phyloP scores from a whole-genome alignment of 2,113 vertebrate genomes.

The Limanda limanda region DNA sequence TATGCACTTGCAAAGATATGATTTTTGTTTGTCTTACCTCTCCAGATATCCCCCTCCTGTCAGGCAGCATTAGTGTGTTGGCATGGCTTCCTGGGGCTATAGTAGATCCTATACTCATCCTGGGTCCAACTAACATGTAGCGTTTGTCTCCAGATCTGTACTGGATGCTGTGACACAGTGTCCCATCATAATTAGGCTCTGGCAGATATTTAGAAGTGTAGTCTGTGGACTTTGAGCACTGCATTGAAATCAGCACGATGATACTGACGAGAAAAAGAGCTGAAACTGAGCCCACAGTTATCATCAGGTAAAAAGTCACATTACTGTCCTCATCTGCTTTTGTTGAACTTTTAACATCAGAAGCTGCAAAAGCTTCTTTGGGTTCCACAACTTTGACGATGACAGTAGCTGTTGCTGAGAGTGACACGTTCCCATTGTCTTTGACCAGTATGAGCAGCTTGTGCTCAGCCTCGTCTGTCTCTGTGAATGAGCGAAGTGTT shows the following conservation, averaged over 20 bases:
- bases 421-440: conserved; percentile 32
- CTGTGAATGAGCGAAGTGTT: conserved; percentile 33
- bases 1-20: too few relatives aligned
- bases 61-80: not conserved
- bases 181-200: conserved; percentile 38
- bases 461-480: conserved; percentile 36
- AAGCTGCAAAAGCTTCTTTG: conserved; percentile 40
- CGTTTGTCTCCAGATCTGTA: conserved; percentile 60
- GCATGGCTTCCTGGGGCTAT: conserved; percentile 35
- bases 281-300: conserved; percentile 49
- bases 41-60: conserved; percentile 4
- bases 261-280: conserved; percentile 44
- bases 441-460: conserved; percentile 34
- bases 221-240: conserved; percentile 28
- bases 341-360: conserved; percentile 32
- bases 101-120: conserved; percentile 52
- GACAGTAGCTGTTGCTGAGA: conserved; percentile 39
- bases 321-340: conserved; percentile 18
- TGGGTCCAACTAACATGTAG: conserved; percentile 62
- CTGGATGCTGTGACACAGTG: conserved; percentile 53
- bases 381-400: conserved; percentile 19
- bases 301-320: conserved; percentile 34
- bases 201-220: conserved; percentile 24
- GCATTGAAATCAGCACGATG: conserved; percentile 34
- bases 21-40: conserved; percentile 14